phyloP scores from a whole-genome alignment of 2,113 vertebrate species.

The Dryoscopus gambensis region DNA sequence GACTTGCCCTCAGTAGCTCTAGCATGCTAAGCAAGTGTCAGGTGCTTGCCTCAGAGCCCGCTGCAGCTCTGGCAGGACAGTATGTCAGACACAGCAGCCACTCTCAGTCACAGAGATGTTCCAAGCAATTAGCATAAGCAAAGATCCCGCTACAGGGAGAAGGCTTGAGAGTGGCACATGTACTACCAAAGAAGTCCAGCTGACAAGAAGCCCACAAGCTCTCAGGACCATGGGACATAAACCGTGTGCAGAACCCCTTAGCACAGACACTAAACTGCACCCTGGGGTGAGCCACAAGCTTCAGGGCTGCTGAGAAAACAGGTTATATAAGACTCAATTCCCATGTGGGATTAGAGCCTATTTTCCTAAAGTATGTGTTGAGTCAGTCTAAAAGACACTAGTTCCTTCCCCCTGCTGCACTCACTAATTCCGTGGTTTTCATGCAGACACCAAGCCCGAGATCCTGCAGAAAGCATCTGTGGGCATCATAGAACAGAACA shows the following conservation, averaged over 20 bases:
- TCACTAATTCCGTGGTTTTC: neutral
- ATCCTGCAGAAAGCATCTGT: constrained; percentile 81
- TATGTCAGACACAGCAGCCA: neutral
- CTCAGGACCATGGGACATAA: neutral
- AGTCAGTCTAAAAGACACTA: neutral
- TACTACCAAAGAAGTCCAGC: neutral
- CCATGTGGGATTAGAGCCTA: neutral
- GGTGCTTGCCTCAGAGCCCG: neutral
- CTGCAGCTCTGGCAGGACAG: neutral
- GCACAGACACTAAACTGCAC: neutral
- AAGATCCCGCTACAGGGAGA: neutral
- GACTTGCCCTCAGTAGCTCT: neutral
- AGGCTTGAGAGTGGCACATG: neutral
- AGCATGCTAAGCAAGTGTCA: neutral
- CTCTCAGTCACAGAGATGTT: neutral
- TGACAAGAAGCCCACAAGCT: neutral
- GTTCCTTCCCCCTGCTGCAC: neutral
- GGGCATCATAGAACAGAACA: constrained; percentile 82
- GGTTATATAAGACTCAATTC: neutral
- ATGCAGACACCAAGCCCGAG: constrained; percentile 64
- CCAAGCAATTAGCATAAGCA: neutral
- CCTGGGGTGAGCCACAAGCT: neutral
- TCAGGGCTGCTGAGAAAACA: neutral
- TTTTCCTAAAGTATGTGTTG: neutral
- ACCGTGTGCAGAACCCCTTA: neutral